Evolutionary conservation across 2,888 invertebrate genomes (phyloP), one percentile per base, ranked within the genome.

Genomic region (Colletes collaris): DNA sequence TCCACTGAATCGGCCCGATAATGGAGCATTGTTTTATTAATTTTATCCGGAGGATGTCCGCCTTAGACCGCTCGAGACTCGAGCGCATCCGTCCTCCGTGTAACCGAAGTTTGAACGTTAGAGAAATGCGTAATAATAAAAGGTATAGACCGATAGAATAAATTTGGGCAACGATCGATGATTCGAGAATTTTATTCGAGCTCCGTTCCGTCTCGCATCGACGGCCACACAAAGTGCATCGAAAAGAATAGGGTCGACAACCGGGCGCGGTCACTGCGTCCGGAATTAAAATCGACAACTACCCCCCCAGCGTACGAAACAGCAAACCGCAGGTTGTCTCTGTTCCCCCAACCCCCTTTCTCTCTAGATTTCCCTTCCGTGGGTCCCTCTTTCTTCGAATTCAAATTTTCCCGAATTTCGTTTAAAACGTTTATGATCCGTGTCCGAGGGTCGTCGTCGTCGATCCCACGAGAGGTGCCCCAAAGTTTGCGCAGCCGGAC

Each of bases 381-480:
- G 0, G n/a, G n/a, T 46, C 66, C 60, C 79, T 62, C 62, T 79
- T 66, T 40, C 76, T 58, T 52, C 71, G 89, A 89, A 91, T 91
- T 90, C 84, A 89, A 87, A 89, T 89, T 92, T 91, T 90, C 89
- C 89, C 82, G 88, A 88, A 90, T 91, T 91, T 92, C 91, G 90
- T 92, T 92, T 92, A 92, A 92, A 92, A 89, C 89, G 90, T 92
- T 92, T 92, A 92, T 92, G 92, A 92, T 90, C 89, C 92, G 91
- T 92, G 85, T 91, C 92, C 90, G 87, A 90, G 90, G 91, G 90
- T 86, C 63, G 63, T 37, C 53, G 56, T 8, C 44, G 27, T 35
- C 70, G 49, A 71, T 70, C 75, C 80, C 81, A 76, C 79, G 67
- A 83, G 82, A 84, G 80, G 50, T 62, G 78, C 19, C 71, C 86